A percentile compares a stretch with the other conserved stretches of the same genome.
Evolutionary conservation across 2,797 vertebrate genomes (phyloP).

Genomic region (Propithecus deckenii): DNA sequence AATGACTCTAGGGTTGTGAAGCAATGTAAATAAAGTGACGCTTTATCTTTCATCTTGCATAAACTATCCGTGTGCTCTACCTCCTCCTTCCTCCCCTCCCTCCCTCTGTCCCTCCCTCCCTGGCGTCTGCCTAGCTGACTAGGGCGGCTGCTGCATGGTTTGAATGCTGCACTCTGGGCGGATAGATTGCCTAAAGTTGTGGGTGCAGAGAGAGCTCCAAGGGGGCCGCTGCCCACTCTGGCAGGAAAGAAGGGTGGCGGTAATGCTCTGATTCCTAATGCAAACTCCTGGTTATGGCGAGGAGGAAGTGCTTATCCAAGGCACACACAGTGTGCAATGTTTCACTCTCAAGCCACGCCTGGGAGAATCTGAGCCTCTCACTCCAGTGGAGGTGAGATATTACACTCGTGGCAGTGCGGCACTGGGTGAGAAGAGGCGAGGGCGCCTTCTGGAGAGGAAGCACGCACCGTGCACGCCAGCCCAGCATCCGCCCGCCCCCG

Average conservation of each 20-base stretch:
- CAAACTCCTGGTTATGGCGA: background rate
- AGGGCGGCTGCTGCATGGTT: background rate
- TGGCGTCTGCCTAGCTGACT: background rate
- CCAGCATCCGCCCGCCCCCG: accelerated
- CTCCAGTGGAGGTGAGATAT: background rate
- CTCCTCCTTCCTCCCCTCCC: background rate
- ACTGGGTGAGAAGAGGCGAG: background rate
- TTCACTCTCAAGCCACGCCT: background rate
- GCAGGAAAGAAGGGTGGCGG: background rate
- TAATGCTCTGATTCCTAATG: background rate
- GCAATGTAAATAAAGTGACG: background rate
- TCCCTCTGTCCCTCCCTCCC: background rate
- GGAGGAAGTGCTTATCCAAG: background rate
- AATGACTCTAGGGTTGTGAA: background rate
- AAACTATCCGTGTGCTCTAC: accelerated
- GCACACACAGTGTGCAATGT: background rate
- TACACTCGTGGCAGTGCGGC: accelerated
- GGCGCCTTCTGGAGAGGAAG: background rate
- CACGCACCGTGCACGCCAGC: accelerated
- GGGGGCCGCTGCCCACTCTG: background rate
- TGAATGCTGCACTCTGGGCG: background rate
- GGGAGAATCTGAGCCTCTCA: background rate
- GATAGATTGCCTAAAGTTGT: background rate
- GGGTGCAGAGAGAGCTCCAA: background rate
- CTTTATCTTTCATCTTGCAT: background rate